Conservation (phyloP, 2,888 invertebrate genomes). For the Campaea margaritaria region DNA sequence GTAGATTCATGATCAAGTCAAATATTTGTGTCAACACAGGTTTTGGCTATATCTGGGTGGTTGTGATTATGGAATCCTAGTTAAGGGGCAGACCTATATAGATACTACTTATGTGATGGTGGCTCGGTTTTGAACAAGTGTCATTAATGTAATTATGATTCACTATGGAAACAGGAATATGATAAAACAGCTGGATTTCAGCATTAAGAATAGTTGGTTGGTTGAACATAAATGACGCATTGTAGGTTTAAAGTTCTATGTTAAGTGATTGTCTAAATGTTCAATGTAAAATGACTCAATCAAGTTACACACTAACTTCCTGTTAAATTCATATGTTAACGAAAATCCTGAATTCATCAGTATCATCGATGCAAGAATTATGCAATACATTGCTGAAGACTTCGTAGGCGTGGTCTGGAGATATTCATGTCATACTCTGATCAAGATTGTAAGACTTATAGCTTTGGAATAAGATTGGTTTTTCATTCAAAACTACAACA, state of each 20-base stretch:
- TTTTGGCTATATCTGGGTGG: too few species aligned
- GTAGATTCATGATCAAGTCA: too few species aligned
- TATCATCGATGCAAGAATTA: slow-evolving; percentile 11
- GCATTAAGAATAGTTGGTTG: neutral
- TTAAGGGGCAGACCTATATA: too few species aligned
- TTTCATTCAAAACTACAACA: slow-evolving; percentile 11
- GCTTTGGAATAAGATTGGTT: slow-evolving; percentile 17
- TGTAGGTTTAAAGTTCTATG: neutral
- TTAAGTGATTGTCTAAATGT: neutral
- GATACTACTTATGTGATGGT: too few species aligned
- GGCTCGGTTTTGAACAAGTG: too few species aligned
- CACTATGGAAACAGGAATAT: neutral
- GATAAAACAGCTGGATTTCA: neutral
- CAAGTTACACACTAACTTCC: too few species aligned
- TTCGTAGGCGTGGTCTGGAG: slow-evolving; percentile 22
- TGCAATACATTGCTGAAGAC: slow-evolving; percentile 9
- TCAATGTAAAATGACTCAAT: neutral
- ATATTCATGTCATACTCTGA: slow-evolving; percentile 21
- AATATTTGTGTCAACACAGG: too few species aligned
- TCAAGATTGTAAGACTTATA: slow-evolving; percentile 7
- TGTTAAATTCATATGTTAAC: too few species aligned
- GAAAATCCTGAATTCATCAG: neutral
- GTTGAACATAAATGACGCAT: neutral
- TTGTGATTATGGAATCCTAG: too few species aligned
- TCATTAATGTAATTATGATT: neutral